phyloP scores from a whole-genome alignment of 1,140 invertebrate species.

The Polypedilum pembai region DNA sequence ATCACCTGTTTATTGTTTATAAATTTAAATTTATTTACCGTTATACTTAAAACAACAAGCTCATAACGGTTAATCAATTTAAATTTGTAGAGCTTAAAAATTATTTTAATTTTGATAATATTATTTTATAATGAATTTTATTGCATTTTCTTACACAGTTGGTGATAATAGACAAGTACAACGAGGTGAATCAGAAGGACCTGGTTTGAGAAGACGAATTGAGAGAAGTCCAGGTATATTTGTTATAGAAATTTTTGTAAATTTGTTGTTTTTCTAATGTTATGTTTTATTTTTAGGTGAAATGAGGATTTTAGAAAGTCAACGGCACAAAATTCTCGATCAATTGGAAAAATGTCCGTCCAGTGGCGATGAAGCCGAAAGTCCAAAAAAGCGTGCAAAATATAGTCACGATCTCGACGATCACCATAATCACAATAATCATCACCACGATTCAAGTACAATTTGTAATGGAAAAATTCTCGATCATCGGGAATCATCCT shows the following conservation, averaged over 20 bases:
- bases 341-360: conserved; percentile 65
- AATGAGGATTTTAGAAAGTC: conserved; percentile 61
- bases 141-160: not conserved
- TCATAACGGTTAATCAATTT: not conserved
- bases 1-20: too few relatives aligned
- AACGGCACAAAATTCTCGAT: conserved; percentile 59
- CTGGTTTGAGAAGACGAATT: not conserved
- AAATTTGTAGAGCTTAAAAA: not conserved
- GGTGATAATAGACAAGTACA: not conserved
- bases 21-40: too few relatives aligned
- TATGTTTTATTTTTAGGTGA: conserved; percentile 37
- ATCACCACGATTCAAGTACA: conserved; percentile 33
- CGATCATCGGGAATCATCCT: conserved; percentile 37
- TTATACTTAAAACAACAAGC: not conserved
- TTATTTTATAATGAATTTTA: too few relatives aligned
- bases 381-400: conserved; percentile 58
- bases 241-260: not conserved
- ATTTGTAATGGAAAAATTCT: conserved; percentile 34
- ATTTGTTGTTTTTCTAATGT: not conserved
- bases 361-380: conserved; percentile 58
- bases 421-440: conserved; percentile 42
- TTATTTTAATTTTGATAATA: not conserved
- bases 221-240: not conserved
- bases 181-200: not conserved
- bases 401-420: conserved; percentile 41